phyloP scores from a whole-genome alignment of 2,797 vertebrate species.

The Oreortyx pictus region DNA sequence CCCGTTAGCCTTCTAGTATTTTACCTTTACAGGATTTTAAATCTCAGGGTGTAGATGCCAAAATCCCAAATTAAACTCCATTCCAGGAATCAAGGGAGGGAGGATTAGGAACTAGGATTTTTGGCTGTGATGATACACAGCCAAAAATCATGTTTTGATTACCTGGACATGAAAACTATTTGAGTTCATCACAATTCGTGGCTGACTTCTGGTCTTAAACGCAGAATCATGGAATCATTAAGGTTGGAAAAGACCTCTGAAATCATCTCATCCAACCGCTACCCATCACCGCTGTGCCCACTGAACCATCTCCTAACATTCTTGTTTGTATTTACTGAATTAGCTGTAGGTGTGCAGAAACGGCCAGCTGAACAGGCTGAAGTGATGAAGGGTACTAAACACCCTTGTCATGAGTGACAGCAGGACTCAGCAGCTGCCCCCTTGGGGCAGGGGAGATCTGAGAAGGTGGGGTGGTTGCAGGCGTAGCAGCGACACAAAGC shows the following conservation, averaged over 20 bases:
- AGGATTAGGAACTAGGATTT: conserved; percentile 2
- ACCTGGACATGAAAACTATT: conserved; percentile 31
- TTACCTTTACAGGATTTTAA: conserved; percentile 38
- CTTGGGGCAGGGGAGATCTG: fast-evolving
- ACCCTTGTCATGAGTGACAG: neutral
- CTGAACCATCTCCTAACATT: neutral
- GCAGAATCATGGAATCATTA: too few relatives aligned
- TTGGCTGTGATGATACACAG: neutral
- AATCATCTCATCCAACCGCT: too few relatives aligned
- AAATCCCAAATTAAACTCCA: conserved; percentile 23
- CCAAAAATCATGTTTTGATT: neutral
- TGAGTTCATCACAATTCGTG: neutral
- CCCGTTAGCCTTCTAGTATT: conserved; percentile 42
- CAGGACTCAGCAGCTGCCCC: neutral
- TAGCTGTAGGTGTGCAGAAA: neutral
- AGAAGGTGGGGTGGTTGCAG: neutral
- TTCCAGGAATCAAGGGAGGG: conserved; percentile 9
- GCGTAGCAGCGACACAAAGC: neutral
- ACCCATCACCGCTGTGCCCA: too few relatives aligned
- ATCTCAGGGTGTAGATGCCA: neutral
- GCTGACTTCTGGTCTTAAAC: neutral
- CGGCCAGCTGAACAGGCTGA: neutral
- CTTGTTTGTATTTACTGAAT: neutral
- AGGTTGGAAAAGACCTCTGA: too few relatives aligned
- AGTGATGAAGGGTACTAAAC: neutral